Conservation (phyloP, 2,888 invertebrate genomes). For the Arctia plantaginis region DNA sequence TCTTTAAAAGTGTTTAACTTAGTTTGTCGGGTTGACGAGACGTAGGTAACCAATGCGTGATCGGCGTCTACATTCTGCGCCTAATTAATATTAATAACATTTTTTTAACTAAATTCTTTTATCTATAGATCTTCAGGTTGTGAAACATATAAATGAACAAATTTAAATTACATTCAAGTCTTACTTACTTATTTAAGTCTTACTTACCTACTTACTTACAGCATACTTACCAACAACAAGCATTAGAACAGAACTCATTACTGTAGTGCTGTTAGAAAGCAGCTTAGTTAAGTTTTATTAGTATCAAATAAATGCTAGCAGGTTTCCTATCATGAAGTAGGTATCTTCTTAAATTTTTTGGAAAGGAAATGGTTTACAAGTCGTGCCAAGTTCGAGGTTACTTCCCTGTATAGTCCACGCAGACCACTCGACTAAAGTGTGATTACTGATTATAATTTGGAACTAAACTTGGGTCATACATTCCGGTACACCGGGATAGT, state of each 20-base stretch:
- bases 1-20: neutral
- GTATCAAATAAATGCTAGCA: too few species aligned
- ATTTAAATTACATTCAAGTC: neutral
- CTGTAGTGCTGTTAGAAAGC: neutral
- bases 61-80: neutral
- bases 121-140: neutral
- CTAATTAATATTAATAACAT: neutral
- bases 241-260: neutral
- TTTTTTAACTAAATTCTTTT: neutral
- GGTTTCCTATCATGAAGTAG: too few species aligned
- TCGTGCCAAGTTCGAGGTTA: too few species aligned
- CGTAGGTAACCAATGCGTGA: neutral
- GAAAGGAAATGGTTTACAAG: too few species aligned
- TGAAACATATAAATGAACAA: neutral
- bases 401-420: too few species aligned
- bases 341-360: too few species aligned
- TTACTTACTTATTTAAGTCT: too few species aligned
- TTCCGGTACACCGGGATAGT: too few species aligned
- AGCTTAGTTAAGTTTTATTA: neutral
- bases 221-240: neutral
- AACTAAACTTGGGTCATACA: too few species aligned
- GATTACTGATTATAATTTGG: too few species aligned
- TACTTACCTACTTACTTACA: too few species aligned
- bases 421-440: too few species aligned
- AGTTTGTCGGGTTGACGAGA: neutral